Percentiles rank a stretch among this genome's conserved stretches.
Evolutionary conservation across 2,113 vertebrate species (phyloP).

Genomic region (Myiagra hebetior): DNA sequence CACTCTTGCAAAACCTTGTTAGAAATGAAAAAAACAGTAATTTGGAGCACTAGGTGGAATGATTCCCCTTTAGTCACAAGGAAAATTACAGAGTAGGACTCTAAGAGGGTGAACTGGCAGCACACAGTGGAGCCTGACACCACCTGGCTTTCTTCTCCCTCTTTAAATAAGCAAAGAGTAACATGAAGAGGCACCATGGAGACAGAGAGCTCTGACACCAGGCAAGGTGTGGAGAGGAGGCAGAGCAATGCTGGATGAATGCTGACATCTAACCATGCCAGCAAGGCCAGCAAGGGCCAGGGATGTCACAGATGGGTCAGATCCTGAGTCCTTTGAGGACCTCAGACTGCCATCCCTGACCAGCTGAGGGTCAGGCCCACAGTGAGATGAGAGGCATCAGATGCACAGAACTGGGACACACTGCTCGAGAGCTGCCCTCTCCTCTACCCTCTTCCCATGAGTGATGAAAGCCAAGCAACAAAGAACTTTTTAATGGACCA

Average conservation of each 20-base stretch:
- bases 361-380: not conserved
- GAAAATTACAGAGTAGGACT: not conserved
- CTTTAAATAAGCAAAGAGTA: constrained; percentile 6
- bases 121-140: not conserved
- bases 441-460: not conserved
- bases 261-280: not conserved
- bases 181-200: constrained; percentile 1
- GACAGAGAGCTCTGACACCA: not conserved
- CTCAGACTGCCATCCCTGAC: not conserved
- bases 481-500: not conserved
- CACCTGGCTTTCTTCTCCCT: not conserved
- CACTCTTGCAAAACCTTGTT: not conserved
- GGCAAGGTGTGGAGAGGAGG: not conserved
- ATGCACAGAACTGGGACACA: not conserved
- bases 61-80: not conserved
- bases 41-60: not conserved
- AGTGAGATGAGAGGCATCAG: not conserved
- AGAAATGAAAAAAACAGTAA: not conserved
- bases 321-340: not conserved
- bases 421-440: rapidly evolving
- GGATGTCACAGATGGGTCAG: not conserved
- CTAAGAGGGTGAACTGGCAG: constrained; percentile 5
- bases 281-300: not conserved
- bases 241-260: not conserved
- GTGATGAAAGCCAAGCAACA: not conserved